Conservation (phyloP, 64 coral and sea anemone genomes). For the Montipora sp. region DNA sequence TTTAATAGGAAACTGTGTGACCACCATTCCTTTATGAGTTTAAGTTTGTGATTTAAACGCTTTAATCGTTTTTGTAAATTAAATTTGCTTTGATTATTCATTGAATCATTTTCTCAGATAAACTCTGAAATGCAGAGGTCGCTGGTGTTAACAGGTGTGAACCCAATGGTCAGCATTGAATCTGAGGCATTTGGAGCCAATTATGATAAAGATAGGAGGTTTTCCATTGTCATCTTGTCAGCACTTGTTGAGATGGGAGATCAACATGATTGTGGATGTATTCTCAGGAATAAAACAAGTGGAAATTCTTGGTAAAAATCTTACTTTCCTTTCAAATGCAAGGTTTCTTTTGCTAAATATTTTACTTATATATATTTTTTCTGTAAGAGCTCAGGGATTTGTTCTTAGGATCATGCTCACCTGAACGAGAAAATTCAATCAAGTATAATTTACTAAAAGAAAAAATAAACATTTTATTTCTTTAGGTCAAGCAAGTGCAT, state of each 20-base stretch:
- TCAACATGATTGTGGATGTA: conserved; percentile 41
- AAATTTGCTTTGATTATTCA: neutral
- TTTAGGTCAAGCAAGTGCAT: conserved; percentile 11
- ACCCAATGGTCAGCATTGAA: conserved; percentile 29
- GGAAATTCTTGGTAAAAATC: neutral
- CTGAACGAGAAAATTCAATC: too few species aligned
- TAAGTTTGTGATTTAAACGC: too few species aligned
- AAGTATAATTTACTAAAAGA: too few species aligned
- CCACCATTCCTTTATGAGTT: too few species aligned
- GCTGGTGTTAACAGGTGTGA: conserved; percentile 40
- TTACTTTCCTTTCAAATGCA: too few species aligned
- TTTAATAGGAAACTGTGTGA: too few species aligned
- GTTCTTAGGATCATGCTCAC: too few species aligned
- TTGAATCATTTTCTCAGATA: conserved; percentile 2
- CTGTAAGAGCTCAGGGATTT: too few species aligned
- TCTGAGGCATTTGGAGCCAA: neutral
- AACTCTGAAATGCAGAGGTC: conserved; percentile 31
- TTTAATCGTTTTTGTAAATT: too few species aligned
- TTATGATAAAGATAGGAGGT: neutral
- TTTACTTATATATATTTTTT: too few species aligned
- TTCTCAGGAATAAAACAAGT: neutral
- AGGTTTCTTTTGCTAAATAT: too few species aligned
- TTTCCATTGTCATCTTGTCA: conserved; percentile 4
- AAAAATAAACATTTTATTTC: neutral
- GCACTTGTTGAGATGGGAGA: conserved; percentile 53